Conservation (phyloP, 2,888 invertebrate species). For the Halocaridina rubra region DNA sequence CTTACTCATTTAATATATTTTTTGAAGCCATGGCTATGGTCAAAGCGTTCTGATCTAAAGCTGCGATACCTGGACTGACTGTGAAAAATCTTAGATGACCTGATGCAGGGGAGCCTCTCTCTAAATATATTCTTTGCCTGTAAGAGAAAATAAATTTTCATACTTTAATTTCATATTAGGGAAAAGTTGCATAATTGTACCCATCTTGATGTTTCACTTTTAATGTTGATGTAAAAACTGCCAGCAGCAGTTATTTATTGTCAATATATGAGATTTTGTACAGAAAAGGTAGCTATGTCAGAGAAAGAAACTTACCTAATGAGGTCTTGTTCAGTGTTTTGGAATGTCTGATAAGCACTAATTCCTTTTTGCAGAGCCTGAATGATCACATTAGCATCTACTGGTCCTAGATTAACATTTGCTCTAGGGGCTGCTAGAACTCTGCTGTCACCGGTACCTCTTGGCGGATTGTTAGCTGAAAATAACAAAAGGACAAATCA, state of each 20-base stretch:
- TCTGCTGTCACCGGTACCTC: not conserved
- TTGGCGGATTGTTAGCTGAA: not conserved
- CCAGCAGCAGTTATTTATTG: too few species aligned
- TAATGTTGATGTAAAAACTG: too few species aligned
- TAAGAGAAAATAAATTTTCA: too few species aligned
- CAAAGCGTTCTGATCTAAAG: slow-evolving; percentile 30
- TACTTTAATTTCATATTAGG: too few species aligned
- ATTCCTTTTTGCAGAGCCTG: not conserved
- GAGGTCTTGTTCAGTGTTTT: not conserved
- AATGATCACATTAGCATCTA: not conserved
- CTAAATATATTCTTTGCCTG: too few species aligned
- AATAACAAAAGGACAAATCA: too few species aligned
- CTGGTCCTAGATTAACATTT: not conserved
- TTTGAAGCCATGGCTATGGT: slow-evolving; percentile 33
- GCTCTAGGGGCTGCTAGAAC: not conserved
- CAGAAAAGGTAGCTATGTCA: too few species aligned
- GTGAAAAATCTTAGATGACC: slow-evolving; percentile 46
- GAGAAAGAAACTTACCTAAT: not conserved
- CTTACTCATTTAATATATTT: slow-evolving; percentile 41
- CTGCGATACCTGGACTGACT: slow-evolving; percentile 13
- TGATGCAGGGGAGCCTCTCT: slow-evolving; percentile 21
- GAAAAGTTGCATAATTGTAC: too few species aligned
- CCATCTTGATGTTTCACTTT: too few species aligned
- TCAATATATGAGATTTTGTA: too few species aligned
- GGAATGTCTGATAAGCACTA: not conserved